phyloP scores from a whole-genome alignment of 2,113 vertebrate genomes.

The Colossoma macropomum region DNA sequence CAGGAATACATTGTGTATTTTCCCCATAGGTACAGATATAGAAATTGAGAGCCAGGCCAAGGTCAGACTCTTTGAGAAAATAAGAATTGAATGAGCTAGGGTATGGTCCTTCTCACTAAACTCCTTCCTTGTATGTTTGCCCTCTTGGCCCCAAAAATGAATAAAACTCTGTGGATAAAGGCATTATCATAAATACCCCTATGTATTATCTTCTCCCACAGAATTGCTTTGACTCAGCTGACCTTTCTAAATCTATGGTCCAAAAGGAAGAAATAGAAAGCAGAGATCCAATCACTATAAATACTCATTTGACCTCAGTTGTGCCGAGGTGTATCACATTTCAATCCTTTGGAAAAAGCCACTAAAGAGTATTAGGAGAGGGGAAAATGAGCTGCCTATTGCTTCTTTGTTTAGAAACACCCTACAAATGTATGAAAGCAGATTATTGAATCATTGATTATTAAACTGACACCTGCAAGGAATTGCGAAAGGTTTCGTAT shows the following conservation, averaged over 20 bases:
- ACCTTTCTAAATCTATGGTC: slow-evolving; percentile 35
- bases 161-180: background rate
- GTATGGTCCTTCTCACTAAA: background rate
- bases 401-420: no score
- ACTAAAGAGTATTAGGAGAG: background rate
- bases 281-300: slow-evolving; percentile 38
- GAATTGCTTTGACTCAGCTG: slow-evolving; percentile 35
- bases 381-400: no score
- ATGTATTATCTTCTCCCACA: slow-evolving; percentile 21
- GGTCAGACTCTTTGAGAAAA: background rate
- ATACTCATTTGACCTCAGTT: slow-evolving; percentile 44
- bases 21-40: background rate
- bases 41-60: slow-evolving; percentile 8
- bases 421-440: no score
- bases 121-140: background rate
- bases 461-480: no score
- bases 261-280: slow-evolving; percentile 34
- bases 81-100: background rate
- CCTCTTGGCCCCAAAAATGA: background rate
- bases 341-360: background rate
- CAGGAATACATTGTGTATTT: background rate
- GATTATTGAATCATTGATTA: no score
- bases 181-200: slow-evolving; percentile 32
- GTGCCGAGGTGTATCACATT: slow-evolving; percentile 29
- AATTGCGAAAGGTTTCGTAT: no score